These are phyloP conservation scores for Schizopygopsis malacanthus DNA, from an alignment of 2,797 vertebrate genomes.

Conservation along the genomic window DNA sequence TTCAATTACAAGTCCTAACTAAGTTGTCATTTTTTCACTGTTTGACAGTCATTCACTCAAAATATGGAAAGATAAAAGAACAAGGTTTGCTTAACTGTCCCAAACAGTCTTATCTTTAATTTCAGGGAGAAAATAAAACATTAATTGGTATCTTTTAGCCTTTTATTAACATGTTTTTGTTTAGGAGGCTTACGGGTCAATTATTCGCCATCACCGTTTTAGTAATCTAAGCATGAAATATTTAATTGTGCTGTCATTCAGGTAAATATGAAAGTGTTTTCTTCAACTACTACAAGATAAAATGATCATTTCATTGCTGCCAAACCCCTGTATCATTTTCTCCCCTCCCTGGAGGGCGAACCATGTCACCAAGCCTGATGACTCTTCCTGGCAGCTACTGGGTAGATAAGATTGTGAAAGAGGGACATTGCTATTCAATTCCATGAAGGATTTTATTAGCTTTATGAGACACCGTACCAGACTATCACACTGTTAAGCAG, in stretches of 20 bases:
- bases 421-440: conserved; percentile 67
- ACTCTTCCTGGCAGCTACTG: conserved; percentile 64
- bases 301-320: not conserved
- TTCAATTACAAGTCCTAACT: too few relatives aligned
- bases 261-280: not conserved
- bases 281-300: not conserved
- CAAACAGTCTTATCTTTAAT: not conserved
- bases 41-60: not conserved
- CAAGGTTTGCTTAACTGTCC: not conserved
- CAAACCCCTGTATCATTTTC: not conserved
- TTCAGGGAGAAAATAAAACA: not conserved
- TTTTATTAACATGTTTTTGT: not conserved
- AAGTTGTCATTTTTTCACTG: too few relatives aligned
- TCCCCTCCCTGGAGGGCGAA: conserved; percentile 53
- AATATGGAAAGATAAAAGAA: not conserved
- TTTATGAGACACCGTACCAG: conserved; percentile 66
- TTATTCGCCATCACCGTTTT: not conserved
- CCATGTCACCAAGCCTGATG: conserved; percentile 67
- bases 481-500: conserved; percentile 69
- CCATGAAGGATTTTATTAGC: conserved; percentile 72
- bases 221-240: not conserved
- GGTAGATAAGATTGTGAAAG: conserved; percentile 58
- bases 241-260: not conserved
- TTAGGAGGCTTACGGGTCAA: not conserved
- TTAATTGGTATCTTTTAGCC: not conserved